These are phyloP conservation scores for Salmo trutta DNA, from an alignment of 2,797 vertebrate genomes.

Conservation along the genomic window DNA sequence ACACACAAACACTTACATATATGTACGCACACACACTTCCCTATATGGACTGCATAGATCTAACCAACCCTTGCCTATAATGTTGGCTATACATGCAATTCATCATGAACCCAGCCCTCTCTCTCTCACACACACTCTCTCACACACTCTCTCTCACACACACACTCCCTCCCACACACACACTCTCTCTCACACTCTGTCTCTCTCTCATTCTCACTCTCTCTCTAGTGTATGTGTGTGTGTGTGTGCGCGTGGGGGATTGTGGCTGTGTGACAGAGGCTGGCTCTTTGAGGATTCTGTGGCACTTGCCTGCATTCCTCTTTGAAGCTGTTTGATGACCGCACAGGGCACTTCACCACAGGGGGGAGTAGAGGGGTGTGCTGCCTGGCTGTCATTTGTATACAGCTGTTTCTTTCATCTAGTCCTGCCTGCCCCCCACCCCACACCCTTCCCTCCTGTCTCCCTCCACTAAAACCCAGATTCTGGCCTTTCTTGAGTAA, in stretches of 20 bases:
- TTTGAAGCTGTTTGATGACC: slow-evolving; percentile 82
- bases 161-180: no score
- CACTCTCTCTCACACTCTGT: slow-evolving; percentile 6
- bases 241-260: slow-evolving; percentile 15
- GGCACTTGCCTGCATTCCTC: slow-evolving; percentile 61
- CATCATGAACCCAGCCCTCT: no score
- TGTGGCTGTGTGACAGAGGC: slow-evolving; percentile 33
- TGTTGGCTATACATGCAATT: no score
- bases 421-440: slow-evolving; percentile 33
- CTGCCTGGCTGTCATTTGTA: slow-evolving; percentile 77
- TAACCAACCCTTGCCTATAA: no score
- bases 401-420: slow-evolving; percentile 84
- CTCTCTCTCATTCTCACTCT: slow-evolving; percentile 4
- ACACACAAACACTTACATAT: neutral
- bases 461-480: slow-evolving; percentile 38
- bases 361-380: slow-evolving; percentile 45
- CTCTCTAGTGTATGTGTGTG: slow-evolving; percentile 20
- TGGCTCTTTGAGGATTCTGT: slow-evolving; percentile 54
- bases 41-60: no score
- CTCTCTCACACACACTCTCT: no score
- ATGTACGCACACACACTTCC: neutral
- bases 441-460: slow-evolving; percentile 36
- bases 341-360: slow-evolving; percentile 71
- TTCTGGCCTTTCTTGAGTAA: slow-evolving; percentile 32
- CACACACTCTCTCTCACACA: no score